These are phyloP conservation scores for Globia sparganii DNA, from an alignment of 2,888 invertebrate species.

Conservation along the genomic window DNA sequence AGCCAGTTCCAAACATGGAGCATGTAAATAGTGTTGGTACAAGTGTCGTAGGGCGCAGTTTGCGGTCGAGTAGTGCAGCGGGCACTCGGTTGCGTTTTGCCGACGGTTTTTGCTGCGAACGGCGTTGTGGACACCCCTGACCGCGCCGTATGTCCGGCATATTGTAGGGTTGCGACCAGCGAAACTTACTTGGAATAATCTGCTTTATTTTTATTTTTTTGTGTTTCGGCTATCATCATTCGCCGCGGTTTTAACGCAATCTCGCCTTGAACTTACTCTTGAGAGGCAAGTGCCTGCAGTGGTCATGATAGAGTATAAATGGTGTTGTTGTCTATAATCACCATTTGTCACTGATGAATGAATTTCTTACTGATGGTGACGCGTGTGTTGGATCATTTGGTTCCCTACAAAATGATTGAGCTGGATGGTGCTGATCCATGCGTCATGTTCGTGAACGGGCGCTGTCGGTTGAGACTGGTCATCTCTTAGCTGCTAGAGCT, in stretches of 20 bases:
- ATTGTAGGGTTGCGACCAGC: constrained; percentile 47
- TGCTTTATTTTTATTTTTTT: background rate
- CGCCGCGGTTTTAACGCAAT: background rate
- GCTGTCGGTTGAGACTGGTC: too few species aligned
- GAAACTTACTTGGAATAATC: background rate
- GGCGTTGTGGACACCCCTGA: constrained; percentile 62
- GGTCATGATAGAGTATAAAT: background rate
- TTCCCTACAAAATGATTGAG: too few species aligned
- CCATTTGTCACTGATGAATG: background rate
- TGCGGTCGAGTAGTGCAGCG: constrained; percentile 81
- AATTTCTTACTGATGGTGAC: too few species aligned
- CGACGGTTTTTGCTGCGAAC: constrained; percentile 79
- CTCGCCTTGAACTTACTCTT: background rate
- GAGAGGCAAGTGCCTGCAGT: background rate
- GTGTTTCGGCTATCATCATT: background rate
- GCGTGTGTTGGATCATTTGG: too few species aligned
- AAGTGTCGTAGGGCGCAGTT: constrained; percentile 79
- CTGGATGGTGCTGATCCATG: too few species aligned
- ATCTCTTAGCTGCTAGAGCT: too few species aligned
- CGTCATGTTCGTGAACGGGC: too few species aligned
- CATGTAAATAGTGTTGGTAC: constrained; percentile 64
- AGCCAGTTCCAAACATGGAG: constrained; percentile 20
- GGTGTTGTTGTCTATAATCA: background rate
- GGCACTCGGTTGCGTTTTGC: constrained; percentile 76
- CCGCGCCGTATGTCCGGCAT: constrained; percentile 60